Evolutionary conservation across 2,888 invertebrate genomes (phyloP), one percentile per base, ranked within the genome.

Genomic region (Apodemia zela): DNA sequence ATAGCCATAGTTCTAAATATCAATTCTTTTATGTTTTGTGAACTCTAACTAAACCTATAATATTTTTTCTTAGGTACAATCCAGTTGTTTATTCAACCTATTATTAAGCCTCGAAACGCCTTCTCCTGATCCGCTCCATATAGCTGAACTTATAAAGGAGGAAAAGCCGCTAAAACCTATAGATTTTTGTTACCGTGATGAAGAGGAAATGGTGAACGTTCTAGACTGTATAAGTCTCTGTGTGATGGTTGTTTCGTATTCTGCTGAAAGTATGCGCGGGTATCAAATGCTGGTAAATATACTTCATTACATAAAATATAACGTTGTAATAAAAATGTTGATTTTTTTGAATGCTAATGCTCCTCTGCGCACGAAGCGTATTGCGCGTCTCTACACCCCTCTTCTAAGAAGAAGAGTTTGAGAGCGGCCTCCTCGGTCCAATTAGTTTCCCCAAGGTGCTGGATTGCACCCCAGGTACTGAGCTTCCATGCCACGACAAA

Each of bases 101-200:
- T 90, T 99, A 2, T 89, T 98, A 63, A 97, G 98, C 69, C 91
- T 99, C 71, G 98, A 99, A 84, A 97, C 98, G 18, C 98, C 98
- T 0, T 98, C 98, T 0, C 97, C 97, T 0, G 98, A 98, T 90
- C 98, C 98, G 0, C 92, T 98, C 0, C 97, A 98, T 80, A 98
- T 98, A 70, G 97, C 97, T 1, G 97, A 97, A 79, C 83, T 98
- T 18, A 97, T 98, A 0, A 98, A 98, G 82, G 98, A 96, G 76
- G 97, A 97, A 18, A 97, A 97, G 73, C 98, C 97, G 0, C 88
- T 98, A 17, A 97, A 97, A 81, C 98, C 99, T 0, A 96, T 99
- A 62, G 99, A 99, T 89, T 99, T 99, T 85, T 99, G 99, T 84
- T 99, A 99, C 82, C 96, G 98, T 72, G 99, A 99, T 80, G 99